A percentile compares a stretch with the other conserved stretches of the same genome.
These are phyloP conservation scores for Fregetta grallaria DNA, from an alignment of 2,113 vertebrate species.

Conservation along the genomic window DNA sequence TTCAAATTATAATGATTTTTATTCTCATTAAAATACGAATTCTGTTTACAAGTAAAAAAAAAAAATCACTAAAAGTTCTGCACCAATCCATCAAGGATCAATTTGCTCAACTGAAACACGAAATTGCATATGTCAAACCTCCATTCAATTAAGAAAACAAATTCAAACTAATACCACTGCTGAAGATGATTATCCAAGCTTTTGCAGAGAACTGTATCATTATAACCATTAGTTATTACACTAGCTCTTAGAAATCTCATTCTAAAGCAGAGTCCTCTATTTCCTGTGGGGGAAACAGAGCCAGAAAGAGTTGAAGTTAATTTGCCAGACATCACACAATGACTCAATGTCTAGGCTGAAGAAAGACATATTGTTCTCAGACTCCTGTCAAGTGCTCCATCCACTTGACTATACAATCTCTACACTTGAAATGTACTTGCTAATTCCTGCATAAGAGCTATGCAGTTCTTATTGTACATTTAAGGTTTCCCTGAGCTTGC, in stretches of 20 bases:
- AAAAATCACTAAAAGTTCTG: not conserved
- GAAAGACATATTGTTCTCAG: not conserved
- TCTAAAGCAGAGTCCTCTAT: not conserved
- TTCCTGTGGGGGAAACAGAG: not conserved
- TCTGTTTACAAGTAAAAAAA: not conserved
- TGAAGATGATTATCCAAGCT: not conserved
- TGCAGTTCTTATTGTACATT: no score
- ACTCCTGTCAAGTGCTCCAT: not conserved
- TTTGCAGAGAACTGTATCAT: not conserved
- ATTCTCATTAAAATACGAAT: not conserved
- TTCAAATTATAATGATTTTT: not conserved
- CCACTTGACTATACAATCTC: not conserved
- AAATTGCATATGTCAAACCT: not conserved
- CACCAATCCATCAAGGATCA: not conserved
- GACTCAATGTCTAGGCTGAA: not conserved
- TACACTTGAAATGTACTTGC: not conserved
- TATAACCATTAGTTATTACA: not conserved
- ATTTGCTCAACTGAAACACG: not conserved
- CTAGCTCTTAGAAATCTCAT: not conserved
- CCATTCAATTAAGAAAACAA: not conserved
- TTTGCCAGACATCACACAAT: not conserved
- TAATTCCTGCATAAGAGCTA: not conserved
- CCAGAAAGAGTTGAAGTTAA: not conserved
- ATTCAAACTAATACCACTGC: not conserved
- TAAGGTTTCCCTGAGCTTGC: not conserved